Conservation (phyloP, 2,113 vertebrate species). For the Hypocryptadius cinnamomeus region DNA sequence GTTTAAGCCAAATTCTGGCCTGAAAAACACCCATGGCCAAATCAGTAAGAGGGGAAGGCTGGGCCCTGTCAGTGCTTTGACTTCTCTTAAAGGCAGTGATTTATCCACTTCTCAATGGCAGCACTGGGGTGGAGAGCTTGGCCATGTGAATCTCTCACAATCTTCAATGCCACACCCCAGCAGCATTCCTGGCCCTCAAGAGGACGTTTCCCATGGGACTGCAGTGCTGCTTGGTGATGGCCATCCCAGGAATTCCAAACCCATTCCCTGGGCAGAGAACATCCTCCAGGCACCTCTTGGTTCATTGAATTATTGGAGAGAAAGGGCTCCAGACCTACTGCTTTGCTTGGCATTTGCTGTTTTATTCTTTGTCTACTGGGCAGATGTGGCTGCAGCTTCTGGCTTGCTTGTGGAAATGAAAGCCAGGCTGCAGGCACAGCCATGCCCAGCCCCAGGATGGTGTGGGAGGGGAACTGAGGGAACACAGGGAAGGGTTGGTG, state of each 20-base stretch:
- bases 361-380: neutral
- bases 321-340: neutral
- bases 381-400: neutral
- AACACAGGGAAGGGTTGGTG: neutral
- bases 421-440: neutral
- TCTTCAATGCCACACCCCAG: neutral
- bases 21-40: neutral
- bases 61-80: neutral
- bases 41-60: neutral
- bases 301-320: neutral
- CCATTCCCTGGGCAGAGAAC: neutral
- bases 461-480: fast-evolving
- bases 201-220: neutral
- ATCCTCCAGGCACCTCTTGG: neutral
- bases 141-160: neutral
- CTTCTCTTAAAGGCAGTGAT: neutral
- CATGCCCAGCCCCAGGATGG: fast-evolving
- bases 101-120: neutral
- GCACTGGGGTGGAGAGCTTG: neutral
- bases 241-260: neutral
- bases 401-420: neutral
- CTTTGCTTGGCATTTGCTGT: neutral
- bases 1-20: neutral
- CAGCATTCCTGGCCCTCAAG: neutral
- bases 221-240: neutral